Evolutionary conservation across 2,888 invertebrate species (phyloP).

Genomic region (Deilephila porcellus): DNA sequence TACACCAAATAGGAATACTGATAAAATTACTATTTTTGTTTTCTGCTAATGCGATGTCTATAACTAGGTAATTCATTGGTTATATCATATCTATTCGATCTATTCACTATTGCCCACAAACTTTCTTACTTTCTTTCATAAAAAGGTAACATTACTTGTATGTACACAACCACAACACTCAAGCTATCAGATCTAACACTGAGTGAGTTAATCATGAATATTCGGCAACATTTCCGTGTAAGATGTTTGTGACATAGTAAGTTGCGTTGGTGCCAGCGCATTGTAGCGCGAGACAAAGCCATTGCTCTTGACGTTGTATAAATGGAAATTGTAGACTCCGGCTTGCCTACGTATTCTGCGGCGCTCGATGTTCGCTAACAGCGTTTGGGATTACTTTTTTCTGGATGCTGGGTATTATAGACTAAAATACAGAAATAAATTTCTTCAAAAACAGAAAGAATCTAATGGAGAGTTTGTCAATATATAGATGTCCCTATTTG

Average conservation of each 20-base stretch:
- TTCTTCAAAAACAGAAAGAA: too few species aligned
- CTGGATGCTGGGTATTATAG: neutral
- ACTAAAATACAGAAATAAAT: too few species aligned
- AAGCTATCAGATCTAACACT: neutral
- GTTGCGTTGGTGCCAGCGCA: neutral
- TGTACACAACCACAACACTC: neutral
- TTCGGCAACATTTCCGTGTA: slow-evolving; percentile 12
- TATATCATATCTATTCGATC: too few species aligned
- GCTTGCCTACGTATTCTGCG: neutral
- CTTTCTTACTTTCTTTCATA: too few species aligned
- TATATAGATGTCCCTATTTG: too few species aligned
- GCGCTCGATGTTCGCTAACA: neutral
- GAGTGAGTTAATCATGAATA: slow-evolving; percentile 7
- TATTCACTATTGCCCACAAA: too few species aligned
- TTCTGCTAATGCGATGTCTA: too few species aligned
- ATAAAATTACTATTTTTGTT: too few species aligned
- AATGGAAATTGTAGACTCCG: slow-evolving; percentile 5
- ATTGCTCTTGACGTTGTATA: slow-evolving; percentile 20
- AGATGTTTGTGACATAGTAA: slow-evolving; percentile 12
- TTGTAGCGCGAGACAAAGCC: slow-evolving; percentile 17
- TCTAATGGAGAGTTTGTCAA: too few species aligned
- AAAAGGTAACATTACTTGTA: too few species aligned
- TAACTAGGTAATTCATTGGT: too few species aligned
- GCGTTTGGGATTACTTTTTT: neutral
- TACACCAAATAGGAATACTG: too few species aligned